Percentiles rank a stretch among this genome's conserved stretches.
These are phyloP conservation scores for Trissolcus japonicus DNA, from an alignment of 2,888 invertebrate species.

Conservation along the genomic window DNA sequence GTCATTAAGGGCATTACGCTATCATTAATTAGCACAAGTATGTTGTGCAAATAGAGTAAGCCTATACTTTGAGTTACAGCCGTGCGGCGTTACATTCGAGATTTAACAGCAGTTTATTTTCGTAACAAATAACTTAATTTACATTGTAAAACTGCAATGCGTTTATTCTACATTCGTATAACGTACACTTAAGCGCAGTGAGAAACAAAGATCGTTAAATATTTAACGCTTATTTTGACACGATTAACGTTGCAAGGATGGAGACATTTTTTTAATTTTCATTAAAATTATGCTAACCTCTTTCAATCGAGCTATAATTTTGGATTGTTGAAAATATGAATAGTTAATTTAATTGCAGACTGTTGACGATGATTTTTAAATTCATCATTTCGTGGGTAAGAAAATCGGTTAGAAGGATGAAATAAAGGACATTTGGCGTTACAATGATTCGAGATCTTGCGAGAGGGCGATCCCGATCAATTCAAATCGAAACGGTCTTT, in stretches of 20 bases:
- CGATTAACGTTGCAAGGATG: conserved; percentile 6
- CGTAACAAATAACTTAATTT: conserved; percentile 43
- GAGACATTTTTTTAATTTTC: conserved; percentile 1
- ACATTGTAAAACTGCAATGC: conserved; percentile 32
- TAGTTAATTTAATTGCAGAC: no score
- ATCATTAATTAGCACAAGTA: conserved; percentile 41
- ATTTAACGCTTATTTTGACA: conserved; percentile 22
- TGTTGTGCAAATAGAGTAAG: conserved; percentile 34
- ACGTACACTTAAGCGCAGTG: conserved; percentile 6
- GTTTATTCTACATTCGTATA: conserved; percentile 5
- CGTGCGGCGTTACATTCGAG: conserved; percentile 14
- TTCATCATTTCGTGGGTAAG: not conserved
- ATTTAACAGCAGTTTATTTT: conserved; percentile 40
- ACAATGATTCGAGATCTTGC: conserved; percentile 6
- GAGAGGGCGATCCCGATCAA: conserved; percentile 36
- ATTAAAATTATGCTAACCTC: not conserved
- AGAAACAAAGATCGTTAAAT: conserved; percentile 13
- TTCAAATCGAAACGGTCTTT: conserved; percentile 48
- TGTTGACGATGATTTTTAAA: no score
- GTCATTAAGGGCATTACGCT: conserved; percentile 22
- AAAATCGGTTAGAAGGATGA: not conserved
- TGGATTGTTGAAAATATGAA: no score
- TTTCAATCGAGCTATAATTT: no score
- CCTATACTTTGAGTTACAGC: conserved; percentile 27
- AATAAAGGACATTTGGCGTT: conserved; percentile 8